A percentile compares a stretch with the other conserved stretches of the same genome.
These are phyloP conservation scores for Burhinus oedicnemus DNA, from an alignment of 2,113 vertebrate species.

Conservation along the genomic window DNA sequence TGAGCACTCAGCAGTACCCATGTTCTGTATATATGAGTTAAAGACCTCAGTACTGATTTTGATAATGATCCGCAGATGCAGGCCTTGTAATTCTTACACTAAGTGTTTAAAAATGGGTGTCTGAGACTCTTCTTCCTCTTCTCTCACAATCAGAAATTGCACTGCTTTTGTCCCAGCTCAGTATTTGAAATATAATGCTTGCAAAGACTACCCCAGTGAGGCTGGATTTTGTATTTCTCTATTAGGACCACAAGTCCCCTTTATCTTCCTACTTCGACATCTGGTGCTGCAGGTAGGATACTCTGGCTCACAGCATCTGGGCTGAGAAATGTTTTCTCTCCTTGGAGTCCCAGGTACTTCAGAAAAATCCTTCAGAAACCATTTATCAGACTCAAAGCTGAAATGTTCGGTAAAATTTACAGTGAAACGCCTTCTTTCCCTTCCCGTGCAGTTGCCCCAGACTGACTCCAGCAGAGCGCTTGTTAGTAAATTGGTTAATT, in stretches of 20 bases:
- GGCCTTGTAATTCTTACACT: not conserved
- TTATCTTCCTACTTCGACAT: not conserved
- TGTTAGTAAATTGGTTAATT: conserved; percentile 58
- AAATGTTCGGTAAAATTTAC: conserved; percentile 22
- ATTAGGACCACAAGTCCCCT: not conserved
- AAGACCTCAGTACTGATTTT: not conserved
- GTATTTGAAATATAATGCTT: not conserved
- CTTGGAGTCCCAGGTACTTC: conserved; percentile 17
- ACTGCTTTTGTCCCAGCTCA: not conserved
- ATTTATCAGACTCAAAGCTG: not conserved
- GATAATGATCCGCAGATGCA: not conserved
- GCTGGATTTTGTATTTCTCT: not conserved
- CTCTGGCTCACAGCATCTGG: conserved; percentile 44
- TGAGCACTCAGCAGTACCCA: not conserved
- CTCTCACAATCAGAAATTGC: not conserved
- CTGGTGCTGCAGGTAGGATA: conserved; percentile 10
- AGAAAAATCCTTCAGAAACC: conserved; percentile 48
- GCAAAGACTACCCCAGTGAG: not conserved
- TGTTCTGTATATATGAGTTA: not conserved
- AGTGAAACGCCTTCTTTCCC: not conserved
- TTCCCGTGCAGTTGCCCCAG: not conserved
- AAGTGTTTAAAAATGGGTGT: not conserved
- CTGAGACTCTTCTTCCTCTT: not conserved
- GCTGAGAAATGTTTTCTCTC: conserved; percentile 52
- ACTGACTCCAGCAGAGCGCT: conserved; percentile 30